A percentile compares a stretch with the other conserved stretches of the same genome.
These are phyloP conservation scores for Xiphorhynchus elegans DNA, from an alignment of 2,113 vertebrate species.

Conservation along the genomic window DNA sequence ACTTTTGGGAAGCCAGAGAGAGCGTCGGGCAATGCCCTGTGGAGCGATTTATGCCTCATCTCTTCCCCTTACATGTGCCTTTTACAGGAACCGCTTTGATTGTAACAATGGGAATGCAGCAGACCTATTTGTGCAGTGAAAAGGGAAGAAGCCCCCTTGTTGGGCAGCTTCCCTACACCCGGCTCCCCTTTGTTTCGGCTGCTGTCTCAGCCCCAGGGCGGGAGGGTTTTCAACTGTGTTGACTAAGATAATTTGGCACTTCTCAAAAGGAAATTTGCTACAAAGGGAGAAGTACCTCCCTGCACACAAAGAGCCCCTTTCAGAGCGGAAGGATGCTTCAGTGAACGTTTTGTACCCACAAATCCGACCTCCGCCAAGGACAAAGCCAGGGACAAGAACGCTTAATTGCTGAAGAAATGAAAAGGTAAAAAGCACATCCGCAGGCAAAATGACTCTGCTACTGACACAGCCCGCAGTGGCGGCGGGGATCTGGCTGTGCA, in stretches of 20 bases:
- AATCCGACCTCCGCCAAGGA: constrained; percentile 57
- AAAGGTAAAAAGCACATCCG: constrained; percentile 73
- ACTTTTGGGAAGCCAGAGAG: not conserved
- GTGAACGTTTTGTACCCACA: constrained; percentile 61
- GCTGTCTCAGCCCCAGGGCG: constrained; percentile 37
- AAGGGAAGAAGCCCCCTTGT: constrained; percentile 48
- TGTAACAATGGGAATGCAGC: not conserved
- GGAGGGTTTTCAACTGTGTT: constrained; percentile 56
- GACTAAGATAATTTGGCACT: constrained; percentile 70
- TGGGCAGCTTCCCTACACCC: constrained; percentile 27
- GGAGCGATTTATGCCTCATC: constrained; percentile 11
- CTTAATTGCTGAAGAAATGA: constrained; percentile 72
- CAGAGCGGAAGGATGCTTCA: constrained; percentile 65
- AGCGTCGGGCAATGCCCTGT: not conserved
- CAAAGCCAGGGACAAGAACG: constrained; percentile 69
- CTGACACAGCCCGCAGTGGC: constrained; percentile 42
- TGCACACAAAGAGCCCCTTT: constrained; percentile 59
- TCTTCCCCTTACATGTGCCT: constrained; percentile 42
- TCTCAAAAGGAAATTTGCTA: constrained; percentile 65
- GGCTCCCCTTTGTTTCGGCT: constrained; percentile 43
- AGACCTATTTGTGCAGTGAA: constrained; percentile 50
- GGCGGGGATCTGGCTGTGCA: not conserved
- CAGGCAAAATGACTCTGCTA: constrained; percentile 63
- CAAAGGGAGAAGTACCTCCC: constrained; percentile 58
- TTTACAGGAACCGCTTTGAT: constrained; percentile 51